phyloP scores from a whole-genome alignment of 2,888 invertebrate genomes.

The Lomographa bimaculata region DNA sequence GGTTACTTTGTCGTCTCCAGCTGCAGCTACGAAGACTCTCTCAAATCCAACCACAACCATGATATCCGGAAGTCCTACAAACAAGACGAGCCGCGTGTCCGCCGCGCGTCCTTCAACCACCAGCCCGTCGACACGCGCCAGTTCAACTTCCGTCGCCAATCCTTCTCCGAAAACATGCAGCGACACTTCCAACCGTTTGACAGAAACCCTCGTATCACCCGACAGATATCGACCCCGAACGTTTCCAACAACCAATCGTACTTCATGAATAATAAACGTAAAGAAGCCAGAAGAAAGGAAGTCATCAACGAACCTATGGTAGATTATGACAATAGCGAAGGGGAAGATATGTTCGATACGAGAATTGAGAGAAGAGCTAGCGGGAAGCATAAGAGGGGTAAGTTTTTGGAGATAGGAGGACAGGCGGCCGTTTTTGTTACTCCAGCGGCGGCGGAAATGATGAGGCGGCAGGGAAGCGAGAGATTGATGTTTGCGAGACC shows the following conservation, averaged over 20 bases:
- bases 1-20: no score
- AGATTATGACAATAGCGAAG: conserved; percentile 78
- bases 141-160: conserved; percentile 58
- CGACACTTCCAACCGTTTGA: conserved; percentile 67
- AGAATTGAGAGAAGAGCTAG: conserved; percentile 62
- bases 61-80: conserved; percentile 54
- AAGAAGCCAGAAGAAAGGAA: conserved; percentile 63
- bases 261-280: conserved; percentile 60
- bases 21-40: conserved; percentile 92
- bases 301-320: conserved; percentile 69
- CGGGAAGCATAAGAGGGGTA: conserved; percentile 57
- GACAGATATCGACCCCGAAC: conserved; percentile 69
- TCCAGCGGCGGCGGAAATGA: conserved; percentile 71
- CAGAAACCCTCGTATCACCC: conserved; percentile 51
- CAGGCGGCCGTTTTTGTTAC: conserved; percentile 72
- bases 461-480: conserved; percentile 74
- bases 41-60: conserved; percentile 86
- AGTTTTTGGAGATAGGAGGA: conserved; percentile 67
- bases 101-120: conserved; percentile 70
- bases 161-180: conserved; percentile 74
- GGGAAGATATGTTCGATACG: conserved; percentile 72
- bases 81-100: conserved; percentile 56
- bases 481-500: conserved; percentile 72
- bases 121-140: conserved; percentile 61
- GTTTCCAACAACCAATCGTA: conserved; percentile 63